Conservation (phyloP, 2,113 vertebrate genomes). For the Ondatra zibethicus region DNA sequence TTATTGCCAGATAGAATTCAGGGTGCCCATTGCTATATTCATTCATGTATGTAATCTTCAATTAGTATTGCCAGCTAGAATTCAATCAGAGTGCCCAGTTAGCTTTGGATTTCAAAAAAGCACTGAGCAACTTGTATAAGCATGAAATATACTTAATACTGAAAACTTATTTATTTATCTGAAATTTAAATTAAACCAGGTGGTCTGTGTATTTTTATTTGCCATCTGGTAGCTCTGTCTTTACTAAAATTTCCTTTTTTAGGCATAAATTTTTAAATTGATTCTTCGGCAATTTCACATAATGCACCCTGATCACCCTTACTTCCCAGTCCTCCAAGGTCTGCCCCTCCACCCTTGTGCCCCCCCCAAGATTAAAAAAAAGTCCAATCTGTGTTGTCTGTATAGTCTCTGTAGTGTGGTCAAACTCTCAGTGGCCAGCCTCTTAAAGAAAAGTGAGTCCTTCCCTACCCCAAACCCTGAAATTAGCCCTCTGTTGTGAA, state of each 20-base stretch:
- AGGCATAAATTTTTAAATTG: too few species aligned
- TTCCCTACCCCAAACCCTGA: too few species aligned
- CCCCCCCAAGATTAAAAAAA: too few species aligned
- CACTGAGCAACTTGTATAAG: not conserved
- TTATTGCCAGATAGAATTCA: not conserved
- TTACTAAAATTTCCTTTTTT: not conserved
- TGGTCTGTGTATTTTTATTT: not conserved
- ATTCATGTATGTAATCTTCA: not conserved
- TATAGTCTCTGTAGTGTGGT: too few species aligned
- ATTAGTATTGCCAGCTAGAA: constrained; percentile 15
- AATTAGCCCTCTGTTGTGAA: too few species aligned
- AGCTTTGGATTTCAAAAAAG: constrained; percentile 40
- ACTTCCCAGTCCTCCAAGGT: too few species aligned
- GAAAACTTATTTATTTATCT: not conserved
- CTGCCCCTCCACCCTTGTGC: too few species aligned
- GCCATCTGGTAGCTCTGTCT: not conserved
- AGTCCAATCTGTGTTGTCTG: too few species aligned
- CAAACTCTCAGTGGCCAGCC: too few species aligned
- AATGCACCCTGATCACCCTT: too few species aligned
- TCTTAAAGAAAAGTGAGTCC: too few species aligned
- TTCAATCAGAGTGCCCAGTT: not conserved
- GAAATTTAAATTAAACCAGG: constrained; percentile 23
- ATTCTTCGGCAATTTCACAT: too few species aligned
- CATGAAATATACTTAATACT: not conserved
- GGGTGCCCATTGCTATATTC: not conserved